phyloP scores from a whole-genome alignment of 1,140 invertebrate genomes.

The Acromyrmex heyeri region DNA sequence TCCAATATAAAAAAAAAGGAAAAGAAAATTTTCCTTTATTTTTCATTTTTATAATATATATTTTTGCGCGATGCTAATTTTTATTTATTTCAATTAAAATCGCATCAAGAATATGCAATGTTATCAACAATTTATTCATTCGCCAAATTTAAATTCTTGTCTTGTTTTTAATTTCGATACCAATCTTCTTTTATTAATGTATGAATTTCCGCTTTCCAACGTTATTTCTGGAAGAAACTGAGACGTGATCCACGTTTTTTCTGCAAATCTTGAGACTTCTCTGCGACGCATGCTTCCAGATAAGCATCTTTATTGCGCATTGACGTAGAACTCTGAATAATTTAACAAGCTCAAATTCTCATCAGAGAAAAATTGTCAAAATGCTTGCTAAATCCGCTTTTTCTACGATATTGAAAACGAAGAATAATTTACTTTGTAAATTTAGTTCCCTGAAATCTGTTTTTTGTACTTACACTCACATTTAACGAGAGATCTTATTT shows the following conservation, averaged over 20 bases:
- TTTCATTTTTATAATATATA: background rate
- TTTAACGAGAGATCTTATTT: background rate
- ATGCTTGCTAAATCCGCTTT: background rate
- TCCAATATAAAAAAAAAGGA: too few relatives aligned
- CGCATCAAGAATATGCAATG: background rate
- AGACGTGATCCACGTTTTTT: background rate
- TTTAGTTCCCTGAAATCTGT: background rate
- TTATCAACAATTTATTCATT: background rate
- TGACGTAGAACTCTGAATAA: constrained; percentile 26
- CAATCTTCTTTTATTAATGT: background rate
- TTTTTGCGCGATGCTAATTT: background rate
- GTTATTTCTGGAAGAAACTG: background rate
- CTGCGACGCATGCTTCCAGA: constrained; percentile 6
- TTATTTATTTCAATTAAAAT: background rate
- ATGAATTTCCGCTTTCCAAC: background rate
- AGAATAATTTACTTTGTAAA: background rate
- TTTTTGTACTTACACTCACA: background rate
- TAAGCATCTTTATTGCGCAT: constrained; percentile 55
- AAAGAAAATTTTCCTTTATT: background rate
- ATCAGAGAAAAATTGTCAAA: background rate
- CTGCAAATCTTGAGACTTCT: constrained; percentile 37
- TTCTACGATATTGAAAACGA: background rate
- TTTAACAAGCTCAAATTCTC: background rate
- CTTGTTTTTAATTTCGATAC: background rate
- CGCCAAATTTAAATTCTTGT: background rate